phyloP scores from a whole-genome alignment of 92 coral and sea anemone genomes.

The Epizoanthus fatuus region DNA sequence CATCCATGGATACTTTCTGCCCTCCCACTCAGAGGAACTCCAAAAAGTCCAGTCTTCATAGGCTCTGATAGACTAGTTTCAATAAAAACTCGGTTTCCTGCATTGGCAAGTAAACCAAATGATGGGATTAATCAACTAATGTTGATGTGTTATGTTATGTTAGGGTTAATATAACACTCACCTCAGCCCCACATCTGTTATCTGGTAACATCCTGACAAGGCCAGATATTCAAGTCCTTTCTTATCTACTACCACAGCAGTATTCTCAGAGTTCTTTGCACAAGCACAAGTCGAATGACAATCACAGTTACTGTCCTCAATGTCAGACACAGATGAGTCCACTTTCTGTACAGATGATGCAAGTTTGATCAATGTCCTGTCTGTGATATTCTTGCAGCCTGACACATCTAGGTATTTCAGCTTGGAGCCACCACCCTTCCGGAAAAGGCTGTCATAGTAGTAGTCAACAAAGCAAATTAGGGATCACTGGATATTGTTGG shows the following conservation, averaged over 20 bases:
- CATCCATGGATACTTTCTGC: no score
- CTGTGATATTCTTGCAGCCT: slow-evolving; percentile 94
- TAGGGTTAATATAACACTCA: slow-evolving; percentile 9
- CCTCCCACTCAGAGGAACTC: no score
- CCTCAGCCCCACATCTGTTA: slow-evolving; percentile 95
- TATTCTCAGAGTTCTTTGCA: slow-evolving; percentile 19
- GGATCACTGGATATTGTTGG: neutral
- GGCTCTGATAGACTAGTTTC: no score
- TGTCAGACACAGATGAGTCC: slow-evolving; percentile 71
- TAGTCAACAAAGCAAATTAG: neutral
- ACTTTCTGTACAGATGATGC: slow-evolving; percentile 83
- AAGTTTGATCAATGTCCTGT: slow-evolving; percentile 87
- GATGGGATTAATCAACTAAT: no score
- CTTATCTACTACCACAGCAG: slow-evolving; percentile 37
- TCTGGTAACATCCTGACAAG: slow-evolving; percentile 95
- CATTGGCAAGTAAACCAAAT: neutral
- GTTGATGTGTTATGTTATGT: no score
- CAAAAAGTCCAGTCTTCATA: no score
- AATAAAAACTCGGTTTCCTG: neutral
- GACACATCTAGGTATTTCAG: slow-evolving; percentile 84
- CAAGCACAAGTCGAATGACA: slow-evolving; percentile 81
- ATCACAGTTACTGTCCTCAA: slow-evolving; percentile 84
- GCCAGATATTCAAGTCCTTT: slow-evolving; percentile 85
- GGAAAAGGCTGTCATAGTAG: slow-evolving; percentile 72
- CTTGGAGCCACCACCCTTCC: slow-evolving; percentile 85